Percentiles rank a stretch among this genome's conserved stretches.
Conservation (phyloP, 2,797 vertebrate species). For the Uromys caudimaculatus region DNA sequence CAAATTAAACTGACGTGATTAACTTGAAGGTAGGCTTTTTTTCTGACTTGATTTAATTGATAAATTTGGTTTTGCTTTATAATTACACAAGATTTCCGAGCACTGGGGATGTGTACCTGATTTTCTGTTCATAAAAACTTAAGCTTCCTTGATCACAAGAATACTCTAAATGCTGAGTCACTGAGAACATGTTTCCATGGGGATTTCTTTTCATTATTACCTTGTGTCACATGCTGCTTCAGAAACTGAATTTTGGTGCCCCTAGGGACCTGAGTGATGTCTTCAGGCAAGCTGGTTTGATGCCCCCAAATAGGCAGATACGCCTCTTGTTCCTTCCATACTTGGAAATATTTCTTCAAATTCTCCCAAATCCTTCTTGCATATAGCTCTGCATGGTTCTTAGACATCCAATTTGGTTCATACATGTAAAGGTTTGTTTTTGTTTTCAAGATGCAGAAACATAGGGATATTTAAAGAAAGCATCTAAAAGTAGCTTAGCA, state of each 20-base stretch:
- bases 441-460: background rate
- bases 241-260: background rate
- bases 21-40: background rate
- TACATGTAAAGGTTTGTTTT: background rate
- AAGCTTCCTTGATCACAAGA: conserved; percentile 37
- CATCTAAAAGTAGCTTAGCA: background rate
- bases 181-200: background rate
- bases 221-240: background rate
- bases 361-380: background rate
- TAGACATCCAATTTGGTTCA: background rate
- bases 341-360: conserved; percentile 4
- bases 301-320: background rate
- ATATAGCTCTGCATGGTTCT: background rate
- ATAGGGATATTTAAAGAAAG: background rate
- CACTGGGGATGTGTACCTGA: background rate
- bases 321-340: background rate
- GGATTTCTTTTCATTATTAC: background rate
- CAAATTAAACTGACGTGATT: background rate
- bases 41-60: background rate
- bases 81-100: background rate
- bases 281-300: background rate
- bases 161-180: background rate
- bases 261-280: background rate
- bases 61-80: background rate
- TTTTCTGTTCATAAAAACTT: background rate